A percentile compares a stretch with the other conserved stretches of the same genome.
Conservation (phyloP, 2,113 vertebrate genomes). For the Cynopterus brachyotis region DNA sequence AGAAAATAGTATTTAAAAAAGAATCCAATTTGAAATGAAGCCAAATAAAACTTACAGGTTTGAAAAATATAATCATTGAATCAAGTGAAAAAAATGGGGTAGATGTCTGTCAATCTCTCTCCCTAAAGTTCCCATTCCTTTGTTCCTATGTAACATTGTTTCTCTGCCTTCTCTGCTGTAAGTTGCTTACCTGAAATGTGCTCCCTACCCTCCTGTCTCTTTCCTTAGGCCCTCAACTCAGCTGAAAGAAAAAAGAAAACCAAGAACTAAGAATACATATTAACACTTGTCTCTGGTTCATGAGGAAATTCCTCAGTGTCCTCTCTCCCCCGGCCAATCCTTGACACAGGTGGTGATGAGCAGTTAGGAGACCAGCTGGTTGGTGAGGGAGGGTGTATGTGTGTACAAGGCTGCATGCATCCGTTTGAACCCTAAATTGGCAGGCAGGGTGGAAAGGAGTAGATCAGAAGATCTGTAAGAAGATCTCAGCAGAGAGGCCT, state of each 20-base stretch:
- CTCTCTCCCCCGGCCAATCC: neutral
- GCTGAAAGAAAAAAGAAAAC: neutral
- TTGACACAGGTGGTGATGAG: neutral
- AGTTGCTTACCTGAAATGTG: neutral
- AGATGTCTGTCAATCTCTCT: neutral
- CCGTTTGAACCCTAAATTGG: slow-evolving; percentile 4
- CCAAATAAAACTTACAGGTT: neutral
- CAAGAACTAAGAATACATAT: neutral
- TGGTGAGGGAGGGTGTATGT: accelerated
- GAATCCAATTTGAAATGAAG: neutral
- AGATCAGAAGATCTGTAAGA: slow-evolving; percentile 49
- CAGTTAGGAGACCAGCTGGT: neutral
- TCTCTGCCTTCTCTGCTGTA: neutral
- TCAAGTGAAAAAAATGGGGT: neutral
- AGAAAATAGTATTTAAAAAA: neutral
- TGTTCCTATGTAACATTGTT: neutral
- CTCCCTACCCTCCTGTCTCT: neutral
- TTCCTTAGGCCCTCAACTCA: neutral
- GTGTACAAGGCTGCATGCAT: neutral
- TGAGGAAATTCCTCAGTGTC: neutral
- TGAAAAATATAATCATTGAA: neutral
- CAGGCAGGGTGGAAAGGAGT: slow-evolving; percentile 35
- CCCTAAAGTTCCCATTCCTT: neutral
- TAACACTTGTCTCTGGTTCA: neutral
- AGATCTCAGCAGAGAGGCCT: slow-evolving; percentile 48